Percentiles rank a stretch among this genome's conserved stretches.
phyloP scores from a whole-genome alignment of 2,113 vertebrate genomes.

The Ceyx melanurus region DNA sequence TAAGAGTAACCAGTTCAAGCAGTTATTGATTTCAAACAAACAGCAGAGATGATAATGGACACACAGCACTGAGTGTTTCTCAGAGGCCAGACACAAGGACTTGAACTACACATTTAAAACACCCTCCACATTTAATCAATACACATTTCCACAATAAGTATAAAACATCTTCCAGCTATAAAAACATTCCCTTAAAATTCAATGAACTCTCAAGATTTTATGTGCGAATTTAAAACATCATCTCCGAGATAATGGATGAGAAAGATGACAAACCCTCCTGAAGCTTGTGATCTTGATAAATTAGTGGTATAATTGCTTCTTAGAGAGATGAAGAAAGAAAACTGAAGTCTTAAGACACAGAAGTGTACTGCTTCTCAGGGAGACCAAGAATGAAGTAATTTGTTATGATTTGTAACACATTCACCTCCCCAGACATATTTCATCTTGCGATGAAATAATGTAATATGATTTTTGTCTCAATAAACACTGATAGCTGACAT shows the following conservation, averaged over 20 bases:
- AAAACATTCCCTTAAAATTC: background rate
- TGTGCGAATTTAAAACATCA: background rate
- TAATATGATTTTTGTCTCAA: background rate
- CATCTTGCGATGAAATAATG: background rate
- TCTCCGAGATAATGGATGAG: background rate
- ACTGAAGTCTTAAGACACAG: background rate
- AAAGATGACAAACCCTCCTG: background rate
- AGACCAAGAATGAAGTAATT: background rate
- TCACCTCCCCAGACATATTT: background rate
- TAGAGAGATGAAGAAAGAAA: background rate
- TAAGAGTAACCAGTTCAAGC: conserved; percentile 2
- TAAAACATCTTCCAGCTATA: background rate
- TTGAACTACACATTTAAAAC: background rate
- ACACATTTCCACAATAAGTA: background rate
- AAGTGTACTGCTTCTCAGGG: background rate
- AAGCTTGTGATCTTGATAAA: background rate
- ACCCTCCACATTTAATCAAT: background rate
- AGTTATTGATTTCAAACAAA: background rate
- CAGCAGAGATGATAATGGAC: background rate
- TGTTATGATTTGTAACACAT: background rate
- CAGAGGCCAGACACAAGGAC: background rate
- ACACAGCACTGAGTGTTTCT: background rate
- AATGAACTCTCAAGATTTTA: background rate
- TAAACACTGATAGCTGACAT: background rate
- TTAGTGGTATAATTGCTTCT: background rate